A percentile compares a stretch with the other conserved stretches of the same genome.
These are phyloP conservation scores for Bembecia ichneumoniformis DNA, from an alignment of 2,888 invertebrate genomes.

Conservation along the genomic window DNA sequence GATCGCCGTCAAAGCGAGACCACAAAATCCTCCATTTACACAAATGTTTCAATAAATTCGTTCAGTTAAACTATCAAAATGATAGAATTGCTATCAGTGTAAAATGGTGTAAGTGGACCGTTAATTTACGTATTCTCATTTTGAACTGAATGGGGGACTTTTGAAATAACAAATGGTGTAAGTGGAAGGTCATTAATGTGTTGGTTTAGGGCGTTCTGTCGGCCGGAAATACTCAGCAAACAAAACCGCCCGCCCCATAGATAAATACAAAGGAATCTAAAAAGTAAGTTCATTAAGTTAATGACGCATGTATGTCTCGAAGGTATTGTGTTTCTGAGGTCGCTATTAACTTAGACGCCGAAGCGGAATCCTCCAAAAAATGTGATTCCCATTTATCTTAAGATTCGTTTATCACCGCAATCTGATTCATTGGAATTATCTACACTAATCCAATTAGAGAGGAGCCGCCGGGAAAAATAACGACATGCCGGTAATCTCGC, in stretches of 20 bases:
- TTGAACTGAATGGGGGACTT: slow-evolving; percentile 22
- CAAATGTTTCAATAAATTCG: too few relatives aligned
- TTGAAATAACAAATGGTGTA: slow-evolving; percentile 21
- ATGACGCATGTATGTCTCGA: not conserved
- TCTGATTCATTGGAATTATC: slow-evolving; percentile 33
- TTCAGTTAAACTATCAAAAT: not conserved
- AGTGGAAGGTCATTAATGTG: slow-evolving; percentile 44
- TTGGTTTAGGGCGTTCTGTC: slow-evolving; percentile 40
- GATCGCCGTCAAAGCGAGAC: too few relatives aligned
- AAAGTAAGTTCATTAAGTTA: not conserved
- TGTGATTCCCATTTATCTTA: slow-evolving; percentile 18
- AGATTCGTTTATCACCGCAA: slow-evolving; percentile 29
- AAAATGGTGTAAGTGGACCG: slow-evolving; percentile 28
- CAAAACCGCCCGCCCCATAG: slow-evolving; percentile 20
- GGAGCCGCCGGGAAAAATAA: slow-evolving; percentile 21
- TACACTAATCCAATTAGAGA: slow-evolving; percentile 34
- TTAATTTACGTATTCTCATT: slow-evolving; percentile 22
- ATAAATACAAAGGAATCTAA: not conserved
- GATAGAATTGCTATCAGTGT: slow-evolving; percentile 16
- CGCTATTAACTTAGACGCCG: not conserved
- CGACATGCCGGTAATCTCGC: slow-evolving; percentile 14
- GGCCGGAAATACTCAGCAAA: slow-evolving; percentile 35
- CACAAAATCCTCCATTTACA: too few relatives aligned
- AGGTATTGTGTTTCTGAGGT: not conserved
- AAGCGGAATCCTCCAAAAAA: not conserved